A percentile compares a stretch with the other conserved stretches of the same genome.
Conservation (phyloP, 2,113 vertebrate species). For the Prionailurus viverrinus region DNA sequence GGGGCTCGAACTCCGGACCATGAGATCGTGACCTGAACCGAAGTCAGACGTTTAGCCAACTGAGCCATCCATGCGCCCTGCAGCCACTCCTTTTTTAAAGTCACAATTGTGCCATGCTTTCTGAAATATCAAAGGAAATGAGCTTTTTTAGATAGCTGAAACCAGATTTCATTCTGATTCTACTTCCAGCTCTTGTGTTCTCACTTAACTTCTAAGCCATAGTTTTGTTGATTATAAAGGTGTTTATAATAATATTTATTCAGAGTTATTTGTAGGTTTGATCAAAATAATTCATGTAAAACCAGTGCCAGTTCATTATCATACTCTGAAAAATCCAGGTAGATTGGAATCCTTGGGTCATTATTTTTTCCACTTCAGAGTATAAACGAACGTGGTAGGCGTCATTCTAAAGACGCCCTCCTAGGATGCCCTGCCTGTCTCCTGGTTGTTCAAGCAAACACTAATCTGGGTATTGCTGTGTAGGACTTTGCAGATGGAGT, state of each 20-base stretch:
- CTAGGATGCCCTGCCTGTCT: background rate
- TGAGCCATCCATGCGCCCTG: no score
- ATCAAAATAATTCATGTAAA: background rate
- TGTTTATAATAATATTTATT: background rate
- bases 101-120: background rate
- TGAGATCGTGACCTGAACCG: no score
- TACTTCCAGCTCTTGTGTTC: background rate
- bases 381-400: background rate
- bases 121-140: background rate
- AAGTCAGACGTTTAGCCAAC: no score
- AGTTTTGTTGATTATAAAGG: background rate
- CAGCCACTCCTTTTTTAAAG: background rate
- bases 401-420: background rate
- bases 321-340: background rate
- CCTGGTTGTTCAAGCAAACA: background rate
- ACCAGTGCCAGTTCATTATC: background rate
- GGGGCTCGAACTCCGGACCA: no score
- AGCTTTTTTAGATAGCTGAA: background rate
- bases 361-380: background rate
- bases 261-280: slow-evolving; percentile 8
- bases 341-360: background rate
- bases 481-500: background rate
- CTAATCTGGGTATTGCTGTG: background rate
- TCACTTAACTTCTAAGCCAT: background rate
- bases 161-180: background rate